Evolutionary conservation across 2,797 vertebrate species (phyloP).

Genomic region (Megaceryle alcyon): DNA sequence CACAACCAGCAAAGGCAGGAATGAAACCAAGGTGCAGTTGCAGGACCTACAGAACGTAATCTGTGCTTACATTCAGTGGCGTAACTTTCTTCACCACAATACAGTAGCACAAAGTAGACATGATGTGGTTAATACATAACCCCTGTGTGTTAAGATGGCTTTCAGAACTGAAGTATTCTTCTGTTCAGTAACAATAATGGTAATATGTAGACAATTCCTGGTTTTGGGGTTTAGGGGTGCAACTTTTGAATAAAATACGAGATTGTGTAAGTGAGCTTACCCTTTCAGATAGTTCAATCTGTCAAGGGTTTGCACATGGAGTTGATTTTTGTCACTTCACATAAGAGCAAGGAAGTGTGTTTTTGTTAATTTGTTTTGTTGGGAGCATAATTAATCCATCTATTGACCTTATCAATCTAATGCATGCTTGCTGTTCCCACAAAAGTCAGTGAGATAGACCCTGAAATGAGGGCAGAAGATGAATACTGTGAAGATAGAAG

Average conservation of each 20-base stretch:
- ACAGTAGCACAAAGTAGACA: background rate
- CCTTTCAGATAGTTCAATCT: background rate
- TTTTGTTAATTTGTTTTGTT: conserved; percentile 21
- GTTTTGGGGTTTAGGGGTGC: background rate
- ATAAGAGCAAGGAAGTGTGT: background rate
- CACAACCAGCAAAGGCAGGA: conserved; percentile 30
- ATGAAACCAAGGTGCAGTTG: conserved; percentile 9
- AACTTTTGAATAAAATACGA: background rate
- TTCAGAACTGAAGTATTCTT: background rate
- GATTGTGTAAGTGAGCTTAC: no score
- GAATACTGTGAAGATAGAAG: conserved; percentile 26
- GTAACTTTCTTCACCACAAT: background rate
- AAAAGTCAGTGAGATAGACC: background rate
- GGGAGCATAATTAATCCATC: background rate
- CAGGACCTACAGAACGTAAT: background rate
- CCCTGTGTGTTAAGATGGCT: background rate
- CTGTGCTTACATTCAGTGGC: background rate
- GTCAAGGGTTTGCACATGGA: background rate
- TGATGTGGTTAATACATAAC: background rate
- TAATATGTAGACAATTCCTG: background rate
- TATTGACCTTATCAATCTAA: background rate
- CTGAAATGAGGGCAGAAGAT: conserved; percentile 33
- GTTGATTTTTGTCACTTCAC: conserved; percentile 12
- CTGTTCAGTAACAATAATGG: background rate
- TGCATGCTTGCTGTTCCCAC: background rate